A percentile compares a stretch with the other conserved stretches of the same genome.
Conservation (phyloP, 2,113 vertebrate species). For the Callaeas wilsoni region DNA sequence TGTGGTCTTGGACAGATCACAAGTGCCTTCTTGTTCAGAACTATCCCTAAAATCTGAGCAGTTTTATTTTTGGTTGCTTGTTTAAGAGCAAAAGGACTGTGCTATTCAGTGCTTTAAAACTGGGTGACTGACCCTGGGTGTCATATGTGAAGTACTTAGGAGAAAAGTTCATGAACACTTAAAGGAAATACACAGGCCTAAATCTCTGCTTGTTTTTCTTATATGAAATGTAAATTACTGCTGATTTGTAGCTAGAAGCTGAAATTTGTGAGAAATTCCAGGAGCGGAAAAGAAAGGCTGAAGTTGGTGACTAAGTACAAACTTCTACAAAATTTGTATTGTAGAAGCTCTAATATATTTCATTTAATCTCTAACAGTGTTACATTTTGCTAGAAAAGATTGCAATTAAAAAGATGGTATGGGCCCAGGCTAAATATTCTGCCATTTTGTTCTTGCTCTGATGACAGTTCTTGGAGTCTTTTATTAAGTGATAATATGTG, state of each 20-base stretch:
- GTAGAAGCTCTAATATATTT: neutral
- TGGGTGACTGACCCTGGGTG: neutral
- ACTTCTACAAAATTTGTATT: neutral
- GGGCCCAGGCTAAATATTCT: neutral
- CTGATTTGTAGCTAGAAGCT: neutral
- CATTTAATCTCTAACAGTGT: neutral
- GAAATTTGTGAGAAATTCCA: neutral
- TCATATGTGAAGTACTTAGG: neutral
- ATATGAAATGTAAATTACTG: neutral
- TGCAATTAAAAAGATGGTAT: neutral
- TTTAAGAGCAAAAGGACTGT: neutral
- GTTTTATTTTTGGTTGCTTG: neutral
- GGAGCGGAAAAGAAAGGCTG: neutral
- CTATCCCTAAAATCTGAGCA: neutral
- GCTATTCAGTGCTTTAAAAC: neutral
- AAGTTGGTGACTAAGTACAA: neutral
- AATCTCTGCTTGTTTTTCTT: neutral
- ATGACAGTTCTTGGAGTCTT: neutral
- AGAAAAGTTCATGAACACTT: neutral
- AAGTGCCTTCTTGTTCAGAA: neutral
- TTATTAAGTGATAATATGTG: neutral
- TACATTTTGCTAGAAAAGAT: neutral
- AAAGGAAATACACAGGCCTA: neutral
- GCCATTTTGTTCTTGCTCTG: neutral
- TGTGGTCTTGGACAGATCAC: neutral